phyloP scores from a whole-genome alignment of 2,797 vertebrate genomes.

The Psittacula derbiana region DNA sequence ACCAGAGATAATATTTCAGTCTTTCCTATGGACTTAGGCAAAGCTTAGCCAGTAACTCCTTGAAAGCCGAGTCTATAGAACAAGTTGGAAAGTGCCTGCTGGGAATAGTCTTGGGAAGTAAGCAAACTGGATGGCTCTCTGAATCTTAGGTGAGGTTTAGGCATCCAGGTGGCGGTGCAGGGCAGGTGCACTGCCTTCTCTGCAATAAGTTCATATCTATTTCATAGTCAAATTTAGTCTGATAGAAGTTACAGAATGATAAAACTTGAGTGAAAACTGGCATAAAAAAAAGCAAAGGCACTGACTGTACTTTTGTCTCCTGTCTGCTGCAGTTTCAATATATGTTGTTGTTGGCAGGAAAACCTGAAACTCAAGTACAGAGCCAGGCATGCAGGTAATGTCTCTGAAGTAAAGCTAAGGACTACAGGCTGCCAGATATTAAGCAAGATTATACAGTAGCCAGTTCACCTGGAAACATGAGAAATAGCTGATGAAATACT shows the following conservation, averaged over 20 bases:
- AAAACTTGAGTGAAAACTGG: background rate
- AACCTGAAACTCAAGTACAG: background rate
- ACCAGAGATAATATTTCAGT: background rate
- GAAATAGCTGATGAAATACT: background rate
- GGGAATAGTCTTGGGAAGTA: background rate
- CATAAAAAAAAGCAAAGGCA: background rate
- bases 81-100: background rate
- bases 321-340: background rate
- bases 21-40: background rate
- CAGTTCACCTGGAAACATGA: background rate
- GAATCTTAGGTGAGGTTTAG: background rate
- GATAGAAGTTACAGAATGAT: rapidly evolving
- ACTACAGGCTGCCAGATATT: background rate
- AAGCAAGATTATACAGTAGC: background rate
- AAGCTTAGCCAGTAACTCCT: background rate
- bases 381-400: background rate
- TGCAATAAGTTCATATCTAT: background rate
- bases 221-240: background rate
- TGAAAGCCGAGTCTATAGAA: background rate
- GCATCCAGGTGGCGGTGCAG: background rate
- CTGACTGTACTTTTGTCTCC: background rate
- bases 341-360: background rate
- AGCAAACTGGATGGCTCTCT: background rate
- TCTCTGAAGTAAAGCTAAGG: background rate
- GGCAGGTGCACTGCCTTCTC: background rate